Conservation (phyloP, 2,797 vertebrate genomes). For the Danio tinwini region DNA sequence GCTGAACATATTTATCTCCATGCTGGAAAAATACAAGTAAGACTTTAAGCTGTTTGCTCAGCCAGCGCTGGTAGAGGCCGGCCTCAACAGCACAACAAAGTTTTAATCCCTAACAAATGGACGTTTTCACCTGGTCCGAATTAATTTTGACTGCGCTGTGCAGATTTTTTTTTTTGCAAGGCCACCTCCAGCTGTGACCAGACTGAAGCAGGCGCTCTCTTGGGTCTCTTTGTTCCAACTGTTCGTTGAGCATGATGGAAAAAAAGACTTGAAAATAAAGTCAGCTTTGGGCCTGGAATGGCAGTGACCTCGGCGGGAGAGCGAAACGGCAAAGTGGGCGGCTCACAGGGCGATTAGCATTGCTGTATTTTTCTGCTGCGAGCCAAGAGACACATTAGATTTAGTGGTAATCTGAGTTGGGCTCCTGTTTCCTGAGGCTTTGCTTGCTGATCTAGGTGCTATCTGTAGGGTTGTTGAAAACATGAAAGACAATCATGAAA, state of each 20-base stretch:
- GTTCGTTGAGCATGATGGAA: slow-evolving; percentile 3
- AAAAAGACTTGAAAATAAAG: slow-evolving; percentile 17
- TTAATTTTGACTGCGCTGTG: slow-evolving; percentile 17
- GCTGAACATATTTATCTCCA: slow-evolving; percentile 29
- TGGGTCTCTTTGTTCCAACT: slow-evolving; percentile 19
- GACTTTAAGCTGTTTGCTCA: slow-evolving; percentile 42
- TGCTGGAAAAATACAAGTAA: slow-evolving; percentile 30
- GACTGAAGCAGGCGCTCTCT: slow-evolving; percentile 25
- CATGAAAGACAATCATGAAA: not conserved
- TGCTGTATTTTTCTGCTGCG: slow-evolving; percentile 22
- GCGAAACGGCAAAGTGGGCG: slow-evolving; percentile 24
- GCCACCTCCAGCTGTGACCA: slow-evolving; percentile 19
- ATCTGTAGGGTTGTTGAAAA: not conserved
- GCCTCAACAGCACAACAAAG: slow-evolving; percentile 20
- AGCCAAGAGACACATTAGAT: slow-evolving; percentile 42
- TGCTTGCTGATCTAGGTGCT: slow-evolving; percentile 21
- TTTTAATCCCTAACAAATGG: slow-evolving; percentile 42
- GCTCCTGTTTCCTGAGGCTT: slow-evolving; percentile 37
- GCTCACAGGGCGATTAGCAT: slow-evolving; percentile 27
- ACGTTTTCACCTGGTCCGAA: slow-evolving; percentile 29
- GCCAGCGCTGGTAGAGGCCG: not conserved
- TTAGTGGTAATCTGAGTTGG: slow-evolving; percentile 29
- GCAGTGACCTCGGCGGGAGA: slow-evolving; percentile 26
- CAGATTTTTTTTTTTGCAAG: not conserved
- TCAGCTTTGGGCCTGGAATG: slow-evolving; percentile 29